Evolutionary conservation across 2,113 vertebrate species (phyloP).

Genomic region (Engraulis encrasicolus): DNA sequence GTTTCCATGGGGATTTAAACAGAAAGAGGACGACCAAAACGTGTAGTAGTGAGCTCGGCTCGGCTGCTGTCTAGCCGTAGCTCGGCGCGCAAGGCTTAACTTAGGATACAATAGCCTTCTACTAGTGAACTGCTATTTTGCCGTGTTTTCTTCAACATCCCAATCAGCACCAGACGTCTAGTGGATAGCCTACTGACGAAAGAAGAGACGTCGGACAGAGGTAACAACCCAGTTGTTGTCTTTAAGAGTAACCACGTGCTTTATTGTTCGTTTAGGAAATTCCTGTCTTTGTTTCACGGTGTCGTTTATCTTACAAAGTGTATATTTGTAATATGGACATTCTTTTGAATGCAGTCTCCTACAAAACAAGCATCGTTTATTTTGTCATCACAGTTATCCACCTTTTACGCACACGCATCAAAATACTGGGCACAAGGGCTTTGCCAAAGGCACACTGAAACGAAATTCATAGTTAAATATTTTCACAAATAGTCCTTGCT

Average conservation of each 20-base stretch:
- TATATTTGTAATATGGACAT: background rate
- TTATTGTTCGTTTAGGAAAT: background rate
- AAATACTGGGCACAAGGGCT: background rate
- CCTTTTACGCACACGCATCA: background rate
- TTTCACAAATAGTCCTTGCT: too few relatives aligned
- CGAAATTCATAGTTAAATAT: too few relatives aligned
- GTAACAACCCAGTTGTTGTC: background rate
- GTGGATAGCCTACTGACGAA: background rate
- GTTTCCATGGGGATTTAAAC: background rate
- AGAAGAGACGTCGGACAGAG: constrained; percentile 5
- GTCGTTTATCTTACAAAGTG: background rate
- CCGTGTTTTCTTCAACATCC: background rate
- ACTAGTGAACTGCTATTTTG: background rate
- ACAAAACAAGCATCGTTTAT: background rate
- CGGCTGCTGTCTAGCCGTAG: background rate
- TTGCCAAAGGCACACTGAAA: background rate
- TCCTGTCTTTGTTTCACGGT: background rate
- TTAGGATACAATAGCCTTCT: too few relatives aligned
- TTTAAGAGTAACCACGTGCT: background rate
- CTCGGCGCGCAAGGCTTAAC: background rate
- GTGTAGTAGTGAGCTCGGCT: background rate
- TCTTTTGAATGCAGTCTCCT: background rate
- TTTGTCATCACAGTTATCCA: background rate
- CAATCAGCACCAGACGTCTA: background rate
- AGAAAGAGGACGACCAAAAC: background rate